These are phyloP conservation scores for Nymphalis urticae DNA, from an alignment of 2,888 invertebrate species.

Conservation along the genomic window DNA sequence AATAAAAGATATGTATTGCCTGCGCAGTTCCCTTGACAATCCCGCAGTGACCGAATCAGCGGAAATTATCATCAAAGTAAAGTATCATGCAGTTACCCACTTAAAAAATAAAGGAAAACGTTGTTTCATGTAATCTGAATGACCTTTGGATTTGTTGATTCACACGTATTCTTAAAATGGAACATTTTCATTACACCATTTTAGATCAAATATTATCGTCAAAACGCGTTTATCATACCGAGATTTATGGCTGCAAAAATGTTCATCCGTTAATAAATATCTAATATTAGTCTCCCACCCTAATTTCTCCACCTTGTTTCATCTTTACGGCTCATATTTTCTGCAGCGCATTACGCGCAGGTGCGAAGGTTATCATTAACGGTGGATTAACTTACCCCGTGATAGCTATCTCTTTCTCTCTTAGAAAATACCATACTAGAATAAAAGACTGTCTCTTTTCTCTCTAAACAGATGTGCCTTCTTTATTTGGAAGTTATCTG, in stretches of 20 bases:
- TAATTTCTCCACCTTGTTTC: constrained; percentile 52
- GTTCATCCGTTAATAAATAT: constrained; percentile 30
- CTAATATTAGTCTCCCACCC: constrained; percentile 33
- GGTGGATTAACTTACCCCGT: constrained; percentile 62
- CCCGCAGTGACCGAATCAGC: no score
- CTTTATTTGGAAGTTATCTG: constrained; percentile 8
- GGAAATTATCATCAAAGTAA: background rate
- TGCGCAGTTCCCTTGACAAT: no score
- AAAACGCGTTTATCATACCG: background rate
- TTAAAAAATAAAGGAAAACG: no score
- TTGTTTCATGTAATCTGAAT: background rate
- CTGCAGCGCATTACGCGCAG: constrained; percentile 61
- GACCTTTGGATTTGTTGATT: background rate
- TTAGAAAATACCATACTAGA: constrained; percentile 4
- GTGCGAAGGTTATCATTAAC: constrained; percentile 72
- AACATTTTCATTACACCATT: background rate
- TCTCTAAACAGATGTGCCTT: constrained; percentile 13
- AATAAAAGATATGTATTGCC: no score
- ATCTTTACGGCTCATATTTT: constrained; percentile 59
- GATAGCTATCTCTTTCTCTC: constrained; percentile 27
- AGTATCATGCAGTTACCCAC: no score
- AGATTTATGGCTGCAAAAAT: constrained; percentile 27
- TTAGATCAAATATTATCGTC: background rate
- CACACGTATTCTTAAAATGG: background rate
- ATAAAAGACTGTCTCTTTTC: constrained; percentile 13